Evolutionary conservation across 2,113 vertebrate genomes (phyloP), one percentile per base, ranked within the genome.

Genomic region (Vidua chalybeata): DNA sequence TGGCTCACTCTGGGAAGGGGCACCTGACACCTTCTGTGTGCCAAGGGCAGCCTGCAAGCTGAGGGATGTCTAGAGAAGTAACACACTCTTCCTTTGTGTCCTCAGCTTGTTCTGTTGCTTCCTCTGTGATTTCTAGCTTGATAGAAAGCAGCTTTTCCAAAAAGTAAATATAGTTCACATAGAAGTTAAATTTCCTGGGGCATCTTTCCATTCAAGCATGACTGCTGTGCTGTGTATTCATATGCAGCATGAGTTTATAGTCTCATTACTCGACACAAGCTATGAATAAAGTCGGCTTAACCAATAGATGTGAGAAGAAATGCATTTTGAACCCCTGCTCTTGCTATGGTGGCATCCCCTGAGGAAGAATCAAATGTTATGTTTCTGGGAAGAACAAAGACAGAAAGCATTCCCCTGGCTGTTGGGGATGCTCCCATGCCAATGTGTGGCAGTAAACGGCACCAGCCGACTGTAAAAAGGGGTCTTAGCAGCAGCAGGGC

Each of bases 181-280:
- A 89, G 23, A 96, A 93, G 63, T 77, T 77, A 76, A 41, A 88
- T 90, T 92, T 94, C 88, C 73, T 84, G 46, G 39, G 55, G 64
- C 30, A 51, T 69, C 84, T 72, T 87, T 88, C 75, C 58, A 77
- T 89, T 84, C 64, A 85, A 68, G 69, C 46, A 48, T 43, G 37
- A 33, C 37, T 84, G 26, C 67, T 93, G 76, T 19, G 27, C 37
- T 72, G 16, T 1, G 1, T 13, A 3, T 84, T 90, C 69, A 88
- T 23, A 19, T 54, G 26, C 67, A 79, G 27, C 30, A 17, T 23
- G 45, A 72, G 17, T 90, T 91, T 87, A 68, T 80, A 59, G 43
- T 51, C 71, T 83, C 30, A 56, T 63, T 86, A 79, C 22, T 67
- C 48, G 18, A 26, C 2, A 11, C 33, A 79, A 77, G 31, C 26